Evolutionary conservation across 2,113 vertebrate genomes (phyloP), one percentile per base, ranked within the genome.

Genomic region (Tursiops truncatus): DNA sequence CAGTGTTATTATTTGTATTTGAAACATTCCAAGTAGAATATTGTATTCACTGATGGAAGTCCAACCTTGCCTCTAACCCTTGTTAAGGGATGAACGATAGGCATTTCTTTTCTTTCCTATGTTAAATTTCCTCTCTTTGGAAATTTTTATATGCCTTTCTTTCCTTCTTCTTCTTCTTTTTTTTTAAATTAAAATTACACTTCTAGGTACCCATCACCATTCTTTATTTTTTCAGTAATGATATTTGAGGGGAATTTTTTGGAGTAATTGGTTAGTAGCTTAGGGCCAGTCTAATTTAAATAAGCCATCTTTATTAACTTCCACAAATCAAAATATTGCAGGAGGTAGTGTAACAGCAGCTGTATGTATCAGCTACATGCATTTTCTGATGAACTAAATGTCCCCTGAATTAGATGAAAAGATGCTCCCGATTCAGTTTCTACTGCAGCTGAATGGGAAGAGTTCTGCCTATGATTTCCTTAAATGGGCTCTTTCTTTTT

Each of bases 401-500:
- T 50, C 88, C 70, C 36, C 36, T 77, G 50, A 53, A 91, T 60
- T 73, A 89, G 18, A 68, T 93, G 77, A 44, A 83, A 95, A 86
- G 73, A 82, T 41, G 67, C 41, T 60, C 36, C 85, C n/a, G 67
- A 84, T 53, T 89, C 60, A 58, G 53, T 53, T 95, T 89, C 94
- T 95, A 13, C 17, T 82, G 5, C 2, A 83, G 60, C 17, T 47
- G 36, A 94, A 73, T 65, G 56, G 38, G 53, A 71, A 50, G 23
- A 56, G 21, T 58, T 91, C 87, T 92, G 82, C 63, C 68, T 77
- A 28, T 81, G 62, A 91, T 36, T 94, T 93, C 85, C 58, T 94
- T 71, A 92, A 47, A 87, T 10, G 31, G 44, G n/a, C 70, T 89
- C 3, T 70, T 14, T n/a, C 8, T 38, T 73, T 68, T 44, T 50